A percentile compares a stretch with the other conserved stretches of the same genome.
Evolutionary conservation across 2,113 vertebrate species (phyloP).

Genomic region (Chionis minor): DNA sequence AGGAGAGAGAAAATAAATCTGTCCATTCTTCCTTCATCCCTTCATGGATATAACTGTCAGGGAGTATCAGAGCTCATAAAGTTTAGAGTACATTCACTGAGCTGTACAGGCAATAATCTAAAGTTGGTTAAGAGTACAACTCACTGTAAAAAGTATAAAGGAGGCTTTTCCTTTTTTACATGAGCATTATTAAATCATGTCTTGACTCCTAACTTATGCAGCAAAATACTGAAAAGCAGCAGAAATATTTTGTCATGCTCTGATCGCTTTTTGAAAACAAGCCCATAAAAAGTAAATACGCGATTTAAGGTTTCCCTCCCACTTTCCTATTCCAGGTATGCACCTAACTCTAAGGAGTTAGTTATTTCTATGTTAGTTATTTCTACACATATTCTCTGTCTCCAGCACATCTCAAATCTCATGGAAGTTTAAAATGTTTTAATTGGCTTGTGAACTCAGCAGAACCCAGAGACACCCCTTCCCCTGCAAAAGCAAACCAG

Average conservation of each 20-base stretch:
- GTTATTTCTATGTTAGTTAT: background rate
- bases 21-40: constrained; percentile 59
- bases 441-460: background rate
- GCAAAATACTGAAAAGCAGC: constrained; percentile 72
- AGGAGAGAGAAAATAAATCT: constrained; percentile 53
- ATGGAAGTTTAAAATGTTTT: background rate
- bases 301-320: constrained; percentile 36
- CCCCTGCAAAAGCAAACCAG: background rate
- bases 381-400: background rate
- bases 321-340: background rate
- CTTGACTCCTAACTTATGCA: constrained; percentile 54
- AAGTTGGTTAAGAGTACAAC: constrained; percentile 69
- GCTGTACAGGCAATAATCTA: constrained; percentile 74
- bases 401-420: background rate
- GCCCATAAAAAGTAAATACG: constrained; percentile 53
- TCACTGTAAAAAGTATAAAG: constrained; percentile 55
- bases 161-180: constrained; percentile 39
- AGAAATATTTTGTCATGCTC: constrained; percentile 69
- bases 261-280: constrained; percentile 58
- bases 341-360: background rate
- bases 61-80: constrained; percentile 68
- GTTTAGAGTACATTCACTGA: constrained; percentile 80
- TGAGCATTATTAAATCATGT: constrained; percentile 47
- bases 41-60: constrained; percentile 66
- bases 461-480: background rate